Percentiles rank a stretch among this genome's conserved stretches.
These are phyloP conservation scores for Eriosoma lanigerum DNA, from an alignment of 1,140 invertebrate species.

Conservation along the genomic window DNA sequence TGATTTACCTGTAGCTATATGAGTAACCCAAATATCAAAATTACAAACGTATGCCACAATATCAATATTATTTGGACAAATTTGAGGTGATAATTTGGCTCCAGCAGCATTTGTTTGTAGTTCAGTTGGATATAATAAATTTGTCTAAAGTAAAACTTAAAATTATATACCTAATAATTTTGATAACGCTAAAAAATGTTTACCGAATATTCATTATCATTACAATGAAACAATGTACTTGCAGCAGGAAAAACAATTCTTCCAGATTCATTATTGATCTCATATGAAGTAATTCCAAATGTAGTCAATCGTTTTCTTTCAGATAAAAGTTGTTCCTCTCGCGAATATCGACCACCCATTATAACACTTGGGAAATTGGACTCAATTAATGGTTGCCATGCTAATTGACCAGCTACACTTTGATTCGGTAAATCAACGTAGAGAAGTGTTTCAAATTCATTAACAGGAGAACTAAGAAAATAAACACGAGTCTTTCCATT, in stretches of 20 bases:
- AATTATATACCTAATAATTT: neutral
- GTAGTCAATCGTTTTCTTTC: slow-evolving; percentile 86
- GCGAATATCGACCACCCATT: slow-evolving; percentile 64
- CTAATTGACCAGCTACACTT: slow-evolving; percentile 59
- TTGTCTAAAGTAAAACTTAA: slow-evolving; percentile 60
- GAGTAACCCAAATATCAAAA: slow-evolving; percentile 87
- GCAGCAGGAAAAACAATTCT: slow-evolving; percentile 88
- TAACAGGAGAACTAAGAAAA: slow-evolving; percentile 81
- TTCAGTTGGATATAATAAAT: slow-evolving; percentile 71
- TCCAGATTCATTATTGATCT: slow-evolving; percentile 76
- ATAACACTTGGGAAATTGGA: slow-evolving; percentile 69
- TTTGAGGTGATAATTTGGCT: slow-evolving; percentile 82
- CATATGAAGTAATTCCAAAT: slow-evolving; percentile 93
- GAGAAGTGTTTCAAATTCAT: slow-evolving; percentile 83
- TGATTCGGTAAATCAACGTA: slow-evolving; percentile 76
- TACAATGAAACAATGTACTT: slow-evolving; percentile 78
- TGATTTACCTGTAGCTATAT: slow-evolving; percentile 68
- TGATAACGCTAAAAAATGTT: slow-evolving; percentile 49
- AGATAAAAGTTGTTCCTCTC: slow-evolving; percentile 86
- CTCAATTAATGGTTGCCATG: slow-evolving; percentile 73
- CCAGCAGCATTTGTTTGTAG: slow-evolving; percentile 67
- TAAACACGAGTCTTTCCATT: slow-evolving; percentile 82
- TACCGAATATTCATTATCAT: slow-evolving; percentile 72
- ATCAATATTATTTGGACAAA: slow-evolving; percentile 84
- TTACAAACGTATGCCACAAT: slow-evolving; percentile 88